Conservation (phyloP, 2,113 vertebrate species). For the Cinclus mexicanus region DNA sequence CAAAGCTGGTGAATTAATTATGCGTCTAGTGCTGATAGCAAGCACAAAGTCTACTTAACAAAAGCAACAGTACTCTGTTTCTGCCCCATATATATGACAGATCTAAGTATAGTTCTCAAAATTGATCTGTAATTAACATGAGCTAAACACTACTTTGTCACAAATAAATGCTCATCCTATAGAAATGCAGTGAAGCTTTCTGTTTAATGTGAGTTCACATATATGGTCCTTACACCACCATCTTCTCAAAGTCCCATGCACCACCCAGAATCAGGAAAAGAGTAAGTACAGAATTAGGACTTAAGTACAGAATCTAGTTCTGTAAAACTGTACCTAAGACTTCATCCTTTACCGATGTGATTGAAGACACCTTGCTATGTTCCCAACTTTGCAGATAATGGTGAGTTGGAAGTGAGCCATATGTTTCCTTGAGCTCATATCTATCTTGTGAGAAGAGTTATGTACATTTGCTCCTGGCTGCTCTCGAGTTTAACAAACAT, state of each 20-base stretch:
- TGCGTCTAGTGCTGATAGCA: background rate
- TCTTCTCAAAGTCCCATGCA: background rate
- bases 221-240: fast-evolving
- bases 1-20: background rate
- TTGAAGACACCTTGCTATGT: background rate
- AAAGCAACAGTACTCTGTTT: background rate
- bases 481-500: background rate
- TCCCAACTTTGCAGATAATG: fast-evolving
- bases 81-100: background rate
- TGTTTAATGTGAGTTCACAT: background rate
- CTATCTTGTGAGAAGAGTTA: background rate
- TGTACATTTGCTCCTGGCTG: fast-evolving
- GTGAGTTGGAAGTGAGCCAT: fast-evolving
- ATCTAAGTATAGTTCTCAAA: background rate
- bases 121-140: background rate
- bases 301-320: background rate
- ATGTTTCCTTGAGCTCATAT: background rate
- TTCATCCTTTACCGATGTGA: background rate
- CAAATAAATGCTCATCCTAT: background rate
- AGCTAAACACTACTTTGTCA: background rate
- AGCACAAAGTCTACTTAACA: background rate
- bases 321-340: background rate
- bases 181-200: background rate
- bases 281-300: background rate
- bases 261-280: background rate